Evolutionary conservation across 1,140 invertebrate species (phyloP).

Genomic region (Spodoptera frugiperda): DNA sequence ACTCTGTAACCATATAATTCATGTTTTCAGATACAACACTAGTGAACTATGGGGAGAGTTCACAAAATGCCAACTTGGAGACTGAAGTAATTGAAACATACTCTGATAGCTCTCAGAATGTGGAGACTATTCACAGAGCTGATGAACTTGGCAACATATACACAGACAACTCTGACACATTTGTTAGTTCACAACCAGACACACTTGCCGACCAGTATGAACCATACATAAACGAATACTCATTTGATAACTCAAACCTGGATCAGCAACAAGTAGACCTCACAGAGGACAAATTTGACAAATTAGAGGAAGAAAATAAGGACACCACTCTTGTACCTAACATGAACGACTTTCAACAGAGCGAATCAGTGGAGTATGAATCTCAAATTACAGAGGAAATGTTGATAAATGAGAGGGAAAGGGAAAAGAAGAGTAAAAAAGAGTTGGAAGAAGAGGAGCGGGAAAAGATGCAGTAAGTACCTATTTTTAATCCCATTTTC

Average conservation of each 20-base stretch:
- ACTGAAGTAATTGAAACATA: conserved; percentile 70
- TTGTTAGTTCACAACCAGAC: conserved; percentile 68
- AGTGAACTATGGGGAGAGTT: conserved; percentile 78
- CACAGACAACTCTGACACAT: conserved; percentile 69
- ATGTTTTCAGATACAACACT: conserved; percentile 77
- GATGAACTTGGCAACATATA: conserved; percentile 79
- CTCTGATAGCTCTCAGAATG: conserved; percentile 65
- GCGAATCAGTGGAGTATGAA: conserved; percentile 66
- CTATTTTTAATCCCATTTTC: neutral
- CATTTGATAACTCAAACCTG: conserved; percentile 66
- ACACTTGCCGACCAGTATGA: conserved; percentile 76
- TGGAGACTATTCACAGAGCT: conserved; percentile 68
- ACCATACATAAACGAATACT: conserved; percentile 75
- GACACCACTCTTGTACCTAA: conserved; percentile 67
- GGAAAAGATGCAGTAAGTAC: conserved; percentile 93
- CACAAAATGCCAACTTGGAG: conserved; percentile 63
- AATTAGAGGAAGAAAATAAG: conserved; percentile 54
- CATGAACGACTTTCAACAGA: conserved; percentile 73
- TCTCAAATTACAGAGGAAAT: conserved; percentile 76
- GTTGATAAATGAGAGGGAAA: conserved; percentile 86
- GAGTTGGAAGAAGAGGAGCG: conserved; percentile 96
- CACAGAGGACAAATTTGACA: conserved; percentile 57
- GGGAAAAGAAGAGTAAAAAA: conserved; percentile 91
- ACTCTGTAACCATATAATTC: neutral
- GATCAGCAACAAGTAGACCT: conserved; percentile 60